These are phyloP conservation scores for Dermochelys coriacea DNA, from an alignment of 2,797 vertebrate species.

Conservation along the genomic window DNA sequence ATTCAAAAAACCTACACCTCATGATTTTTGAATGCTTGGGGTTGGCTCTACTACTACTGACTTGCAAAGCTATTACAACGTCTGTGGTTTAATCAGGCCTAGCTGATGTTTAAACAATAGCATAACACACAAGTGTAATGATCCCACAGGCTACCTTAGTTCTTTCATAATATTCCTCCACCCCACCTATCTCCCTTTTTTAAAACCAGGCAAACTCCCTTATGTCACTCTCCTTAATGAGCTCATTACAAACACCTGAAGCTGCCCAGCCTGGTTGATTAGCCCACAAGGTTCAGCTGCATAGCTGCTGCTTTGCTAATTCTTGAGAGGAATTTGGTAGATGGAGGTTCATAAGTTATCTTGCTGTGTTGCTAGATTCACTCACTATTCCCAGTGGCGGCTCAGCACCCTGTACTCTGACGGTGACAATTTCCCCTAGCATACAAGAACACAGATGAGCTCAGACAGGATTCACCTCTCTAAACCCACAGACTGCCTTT, in stretches of 20 bases:
- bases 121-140: background rate
- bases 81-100: background rate
- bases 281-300: background rate
- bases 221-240: background rate
- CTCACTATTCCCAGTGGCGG: background rate
- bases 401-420: background rate
- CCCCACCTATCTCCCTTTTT: background rate
- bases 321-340: background rate
- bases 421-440: too few species aligned
- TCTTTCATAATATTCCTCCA: background rate
- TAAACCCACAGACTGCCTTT: background rate
- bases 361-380: background rate
- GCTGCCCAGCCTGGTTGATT: background rate
- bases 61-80: too few species aligned
- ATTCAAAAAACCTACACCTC: background rate
- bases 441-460: background rate
- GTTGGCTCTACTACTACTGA: background rate
- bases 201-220: background rate
- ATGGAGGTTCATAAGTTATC: background rate
- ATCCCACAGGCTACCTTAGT: background rate
- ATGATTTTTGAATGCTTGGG: background rate
- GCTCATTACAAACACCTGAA: background rate
- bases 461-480: background rate
- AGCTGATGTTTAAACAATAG: background rate
- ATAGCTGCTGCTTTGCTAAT: background rate